phyloP scores from a whole-genome alignment of 2,113 vertebrate genomes.

The Gambusia holbrooki region DNA sequence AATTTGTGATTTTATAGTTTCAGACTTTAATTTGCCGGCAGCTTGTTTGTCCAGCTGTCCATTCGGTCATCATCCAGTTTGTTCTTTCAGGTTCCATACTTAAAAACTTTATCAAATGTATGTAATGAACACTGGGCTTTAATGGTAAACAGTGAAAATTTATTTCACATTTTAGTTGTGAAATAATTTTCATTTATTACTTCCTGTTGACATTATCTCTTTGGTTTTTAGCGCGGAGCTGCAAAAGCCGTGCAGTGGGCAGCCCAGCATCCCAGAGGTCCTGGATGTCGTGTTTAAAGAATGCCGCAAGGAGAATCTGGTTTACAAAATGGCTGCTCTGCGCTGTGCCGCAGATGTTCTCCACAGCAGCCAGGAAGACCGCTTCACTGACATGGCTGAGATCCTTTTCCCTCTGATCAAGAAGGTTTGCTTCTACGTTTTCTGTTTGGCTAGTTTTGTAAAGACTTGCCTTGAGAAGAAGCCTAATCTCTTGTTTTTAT shows the following conservation, averaged over 20 bases:
- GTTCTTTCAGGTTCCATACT: no score
- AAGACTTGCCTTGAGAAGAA: neutral
- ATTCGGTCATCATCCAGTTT: no score
- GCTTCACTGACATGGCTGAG: conserved; percentile 87
- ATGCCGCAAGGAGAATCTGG: conserved; percentile 89
- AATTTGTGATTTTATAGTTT: no score
- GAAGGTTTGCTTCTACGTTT: conserved; percentile 81
- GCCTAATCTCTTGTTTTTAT: neutral
- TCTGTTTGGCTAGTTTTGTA: neutral
- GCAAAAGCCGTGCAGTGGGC: conserved; percentile 83
- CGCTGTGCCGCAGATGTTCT: conserved; percentile 86
- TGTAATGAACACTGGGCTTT: neutral
- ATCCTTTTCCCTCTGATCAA: conserved; percentile 92
- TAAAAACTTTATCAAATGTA: no score
- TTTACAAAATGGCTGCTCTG: conserved; percentile 91
- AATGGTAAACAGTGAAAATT: neutral
- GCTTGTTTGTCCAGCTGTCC: no score
- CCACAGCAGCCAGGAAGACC: conserved; percentile 87
- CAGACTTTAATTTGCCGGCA: no score
- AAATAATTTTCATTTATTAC: neutral
- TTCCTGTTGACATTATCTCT: neutral
- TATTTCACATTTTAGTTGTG: neutral
- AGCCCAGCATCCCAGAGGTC: conserved; percentile 85
- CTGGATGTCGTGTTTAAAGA: conserved; percentile 91
- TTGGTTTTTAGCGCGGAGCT: conserved; percentile 79